Evolutionary conservation across 2,113 vertebrate genomes (phyloP).

Genomic region (Cottus gobio): DNA sequence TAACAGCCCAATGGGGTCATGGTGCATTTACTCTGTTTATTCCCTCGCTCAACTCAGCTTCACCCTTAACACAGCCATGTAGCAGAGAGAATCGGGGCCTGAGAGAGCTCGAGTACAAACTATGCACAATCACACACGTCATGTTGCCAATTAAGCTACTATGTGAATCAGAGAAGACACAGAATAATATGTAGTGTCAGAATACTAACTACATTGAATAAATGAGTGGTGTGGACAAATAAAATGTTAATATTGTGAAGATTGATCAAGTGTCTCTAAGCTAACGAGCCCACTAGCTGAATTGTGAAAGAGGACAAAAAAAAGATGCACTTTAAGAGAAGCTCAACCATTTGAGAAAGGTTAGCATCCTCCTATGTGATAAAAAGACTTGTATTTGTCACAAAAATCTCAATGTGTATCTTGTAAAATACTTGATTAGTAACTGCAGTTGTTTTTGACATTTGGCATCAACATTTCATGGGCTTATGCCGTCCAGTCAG

Average conservation of each 20-base stretch:
- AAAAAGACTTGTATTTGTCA: background rate
- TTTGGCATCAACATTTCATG: background rate
- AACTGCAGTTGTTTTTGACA: background rate
- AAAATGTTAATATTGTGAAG: background rate
- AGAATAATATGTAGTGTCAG: slow-evolving; percentile 9
- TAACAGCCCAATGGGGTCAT: slow-evolving; percentile 62
- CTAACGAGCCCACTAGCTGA: background rate
- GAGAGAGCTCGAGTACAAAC: background rate
- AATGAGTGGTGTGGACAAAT: background rate
- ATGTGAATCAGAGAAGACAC: background rate
- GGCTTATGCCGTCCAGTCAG: slow-evolving; percentile 1
- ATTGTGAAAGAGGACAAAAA: background rate
- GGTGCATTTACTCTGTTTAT: slow-evolving; percentile 64
- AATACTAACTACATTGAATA: background rate
- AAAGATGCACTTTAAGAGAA: background rate
- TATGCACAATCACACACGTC: slow-evolving; percentile 5
- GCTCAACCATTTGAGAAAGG: background rate
- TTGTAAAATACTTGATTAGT: background rate
- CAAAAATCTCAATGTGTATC: background rate
- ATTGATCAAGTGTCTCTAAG: background rate
- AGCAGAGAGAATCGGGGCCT: slow-evolving; percentile 10
- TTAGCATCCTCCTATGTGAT: background rate
- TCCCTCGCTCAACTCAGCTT: slow-evolving; percentile 29
- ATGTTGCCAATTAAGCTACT: slow-evolving; percentile 13
- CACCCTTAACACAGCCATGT: slow-evolving; percentile 24